Evolutionary conservation across 2,888 invertebrate genomes (phyloP).

Genomic region (Nephrocerus scutellatus): DNA sequence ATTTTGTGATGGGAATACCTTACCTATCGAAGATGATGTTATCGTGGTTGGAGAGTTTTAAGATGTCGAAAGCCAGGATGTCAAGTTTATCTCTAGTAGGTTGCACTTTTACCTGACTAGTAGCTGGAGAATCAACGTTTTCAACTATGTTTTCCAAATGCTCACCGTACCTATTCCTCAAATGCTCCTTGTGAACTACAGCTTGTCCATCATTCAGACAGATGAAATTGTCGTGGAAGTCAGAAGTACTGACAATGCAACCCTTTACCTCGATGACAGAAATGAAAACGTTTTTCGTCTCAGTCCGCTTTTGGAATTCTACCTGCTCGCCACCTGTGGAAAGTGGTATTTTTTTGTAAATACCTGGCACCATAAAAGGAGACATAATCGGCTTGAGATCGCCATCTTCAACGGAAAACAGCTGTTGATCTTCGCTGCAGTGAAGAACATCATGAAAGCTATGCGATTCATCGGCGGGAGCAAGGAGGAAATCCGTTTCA

Average conservation of each 20-base stretch:
- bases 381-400: slow-evolving; percentile 30
- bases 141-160: slow-evolving; percentile 20
- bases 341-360: slow-evolving; percentile 32
- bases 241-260: too few species aligned
- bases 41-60: slow-evolving; percentile 36
- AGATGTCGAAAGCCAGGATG: slow-evolving; percentile 37
- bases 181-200: too few species aligned
- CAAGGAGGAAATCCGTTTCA: slow-evolving; percentile 19
- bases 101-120: background rate
- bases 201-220: too few species aligned
- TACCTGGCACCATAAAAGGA: slow-evolving; percentile 31
- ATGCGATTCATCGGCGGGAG: slow-evolving; percentile 25
- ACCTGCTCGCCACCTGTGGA: too few species aligned
- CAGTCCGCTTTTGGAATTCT: slow-evolving; percentile 5
- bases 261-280: slow-evolving; percentile 24
- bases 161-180: too few species aligned
- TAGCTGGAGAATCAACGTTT: too few species aligned
- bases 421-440: slow-evolving; percentile 23
- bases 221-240: too few species aligned
- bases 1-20: background rate
- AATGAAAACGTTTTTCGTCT: slow-evolving; percentile 27
- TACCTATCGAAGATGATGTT: slow-evolving; percentile 43
- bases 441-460: slow-evolving; percentile 14
- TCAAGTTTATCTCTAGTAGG: slow-evolving; percentile 31
- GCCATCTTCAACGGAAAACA: slow-evolving; percentile 29